Percentiles rank a stretch among this genome's conserved stretches.
Conservation (phyloP, 2,888 invertebrate species). For the Phalangium opilio region DNA sequence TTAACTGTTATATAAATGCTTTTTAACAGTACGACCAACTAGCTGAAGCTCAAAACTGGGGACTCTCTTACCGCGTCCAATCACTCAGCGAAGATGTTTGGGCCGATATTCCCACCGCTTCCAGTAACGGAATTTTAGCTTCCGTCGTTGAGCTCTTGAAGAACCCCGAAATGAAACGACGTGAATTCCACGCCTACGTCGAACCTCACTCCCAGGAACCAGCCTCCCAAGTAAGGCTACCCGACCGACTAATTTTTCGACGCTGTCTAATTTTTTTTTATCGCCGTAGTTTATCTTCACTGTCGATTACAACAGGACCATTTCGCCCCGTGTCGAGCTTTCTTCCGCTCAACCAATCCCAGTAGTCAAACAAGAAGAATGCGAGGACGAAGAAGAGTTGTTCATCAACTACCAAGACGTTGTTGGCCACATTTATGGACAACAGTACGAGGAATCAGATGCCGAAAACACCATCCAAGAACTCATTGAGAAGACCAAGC, state of each 20-base stretch:
- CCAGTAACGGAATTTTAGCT: slow-evolving; percentile 4
- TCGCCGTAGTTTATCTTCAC: too few relatives aligned
- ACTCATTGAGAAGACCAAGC: slow-evolving; percentile 6
- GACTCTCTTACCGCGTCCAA: not conserved
- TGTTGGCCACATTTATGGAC: slow-evolving; percentile 4
- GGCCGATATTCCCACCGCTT: slow-evolving; percentile 1
- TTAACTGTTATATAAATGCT: too few relatives aligned
- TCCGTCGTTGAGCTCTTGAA: slow-evolving; percentile 2
- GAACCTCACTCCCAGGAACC: slow-evolving; percentile 7
- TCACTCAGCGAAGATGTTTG: not conserved
- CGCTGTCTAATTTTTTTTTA: too few relatives aligned
- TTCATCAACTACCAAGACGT: slow-evolving; percentile 8
- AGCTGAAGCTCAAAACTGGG: not conserved
- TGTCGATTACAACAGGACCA: too few relatives aligned
- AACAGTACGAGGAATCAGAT: not conserved
- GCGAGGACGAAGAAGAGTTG: not conserved
- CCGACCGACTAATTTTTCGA: not conserved
- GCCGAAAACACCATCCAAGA: slow-evolving; percentile 4
- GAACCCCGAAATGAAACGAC: slow-evolving; percentile 3
- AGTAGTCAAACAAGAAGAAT: not conserved
- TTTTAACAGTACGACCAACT: not conserved
- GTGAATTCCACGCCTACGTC: slow-evolving; percentile 8
- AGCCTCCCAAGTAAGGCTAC: not conserved
- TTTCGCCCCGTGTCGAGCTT: not conserved
- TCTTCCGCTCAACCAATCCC: not conserved